These are phyloP conservation scores for Ypsolopha scabrella DNA, from an alignment of 2,888 invertebrate species.

Conservation along the genomic window DNA sequence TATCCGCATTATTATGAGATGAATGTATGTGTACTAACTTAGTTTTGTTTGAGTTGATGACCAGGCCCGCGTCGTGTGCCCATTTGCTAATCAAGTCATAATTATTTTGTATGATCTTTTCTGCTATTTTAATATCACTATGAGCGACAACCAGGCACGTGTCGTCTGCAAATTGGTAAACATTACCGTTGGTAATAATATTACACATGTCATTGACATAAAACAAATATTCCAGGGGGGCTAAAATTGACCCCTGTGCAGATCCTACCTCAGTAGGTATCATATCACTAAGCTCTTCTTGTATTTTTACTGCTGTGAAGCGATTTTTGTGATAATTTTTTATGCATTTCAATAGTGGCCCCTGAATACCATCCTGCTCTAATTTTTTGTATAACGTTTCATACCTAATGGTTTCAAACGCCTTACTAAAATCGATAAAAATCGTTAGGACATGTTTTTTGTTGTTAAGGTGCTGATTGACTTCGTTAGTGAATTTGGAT, in stretches of 20 bases:
- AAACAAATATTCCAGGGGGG: not conserved
- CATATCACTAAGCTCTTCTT: not conserved
- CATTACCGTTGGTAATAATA: not conserved
- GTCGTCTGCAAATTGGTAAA: not conserved
- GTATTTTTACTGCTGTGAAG: not conserved
- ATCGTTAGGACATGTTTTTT: slow-evolving; percentile 3
- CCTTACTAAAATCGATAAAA: slow-evolving; percentile 2
- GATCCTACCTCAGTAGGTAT: not conserved
- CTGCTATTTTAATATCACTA: too few relatives aligned
- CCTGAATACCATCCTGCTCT: slow-evolving; percentile 1
- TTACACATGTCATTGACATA: not conserved
- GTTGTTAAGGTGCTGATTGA: slow-evolving; percentile 4
- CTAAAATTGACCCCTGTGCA: not conserved
- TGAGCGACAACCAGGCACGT: too few relatives aligned
- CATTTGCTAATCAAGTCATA: not conserved
- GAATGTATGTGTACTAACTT: not conserved
- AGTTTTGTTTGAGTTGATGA: not conserved
- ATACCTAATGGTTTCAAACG: slow-evolving; percentile 3
- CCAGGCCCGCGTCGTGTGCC: not conserved
- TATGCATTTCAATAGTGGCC: slow-evolving; percentile 1
- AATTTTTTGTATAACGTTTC: not conserved
- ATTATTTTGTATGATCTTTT: not conserved
- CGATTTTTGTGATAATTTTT: slow-evolving; percentile 3
- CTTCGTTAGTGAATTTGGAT: slow-evolving; percentile 6
- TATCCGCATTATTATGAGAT: not conserved